Percentiles rank a stretch among this genome's conserved stretches.
phyloP scores from a whole-genome alignment of 1,140 invertebrate species.

The Chelonus insularis region DNA sequence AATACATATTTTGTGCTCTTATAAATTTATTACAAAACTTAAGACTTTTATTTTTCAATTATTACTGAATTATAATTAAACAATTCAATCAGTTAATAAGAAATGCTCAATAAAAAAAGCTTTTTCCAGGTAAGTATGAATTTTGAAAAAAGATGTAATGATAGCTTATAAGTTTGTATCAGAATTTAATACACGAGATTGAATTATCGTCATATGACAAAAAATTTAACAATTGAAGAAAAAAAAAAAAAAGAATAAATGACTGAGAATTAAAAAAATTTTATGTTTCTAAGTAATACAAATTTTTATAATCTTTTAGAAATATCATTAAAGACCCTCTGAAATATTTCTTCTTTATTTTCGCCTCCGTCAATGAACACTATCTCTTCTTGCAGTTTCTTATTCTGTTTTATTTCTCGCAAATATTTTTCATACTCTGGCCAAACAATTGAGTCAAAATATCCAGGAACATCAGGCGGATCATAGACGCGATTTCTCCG shows the following conservation, averaged over 20 bases:
- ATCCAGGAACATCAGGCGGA: constrained; percentile 77
- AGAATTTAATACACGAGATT: constrained; percentile 5
- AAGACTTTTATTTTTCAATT: too few relatives aligned
- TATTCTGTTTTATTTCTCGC: constrained; percentile 40
- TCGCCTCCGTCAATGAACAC: constrained; percentile 49
- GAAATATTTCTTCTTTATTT: constrained; percentile 40
- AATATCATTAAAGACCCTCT: constrained; percentile 35
- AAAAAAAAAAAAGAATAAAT: constrained; percentile 6
- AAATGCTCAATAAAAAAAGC: neutral
- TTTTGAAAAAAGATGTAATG: neutral
- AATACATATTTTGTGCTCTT: too few relatives aligned
- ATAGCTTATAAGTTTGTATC: constrained; percentile 11
- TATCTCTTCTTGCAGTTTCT: constrained; percentile 37
- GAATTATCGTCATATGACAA: too few relatives aligned
- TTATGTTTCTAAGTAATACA: constrained; percentile 12
- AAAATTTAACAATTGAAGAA: too few relatives aligned
- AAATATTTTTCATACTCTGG: constrained; percentile 65
- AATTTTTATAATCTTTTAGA: constrained; percentile 24
- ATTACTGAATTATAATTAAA: too few relatives aligned
- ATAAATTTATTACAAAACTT: too few relatives aligned
- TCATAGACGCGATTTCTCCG: constrained; percentile 68
- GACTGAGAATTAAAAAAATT: neutral
- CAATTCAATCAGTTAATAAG: too few relatives aligned
- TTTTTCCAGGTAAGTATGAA: too few relatives aligned
- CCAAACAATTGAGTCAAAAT: constrained; percentile 80